A percentile compares a stretch with the other conserved stretches of the same genome.
Evolutionary conservation across 2,888 invertebrate species (phyloP).

Genomic region (Protonemura montana): DNA sequence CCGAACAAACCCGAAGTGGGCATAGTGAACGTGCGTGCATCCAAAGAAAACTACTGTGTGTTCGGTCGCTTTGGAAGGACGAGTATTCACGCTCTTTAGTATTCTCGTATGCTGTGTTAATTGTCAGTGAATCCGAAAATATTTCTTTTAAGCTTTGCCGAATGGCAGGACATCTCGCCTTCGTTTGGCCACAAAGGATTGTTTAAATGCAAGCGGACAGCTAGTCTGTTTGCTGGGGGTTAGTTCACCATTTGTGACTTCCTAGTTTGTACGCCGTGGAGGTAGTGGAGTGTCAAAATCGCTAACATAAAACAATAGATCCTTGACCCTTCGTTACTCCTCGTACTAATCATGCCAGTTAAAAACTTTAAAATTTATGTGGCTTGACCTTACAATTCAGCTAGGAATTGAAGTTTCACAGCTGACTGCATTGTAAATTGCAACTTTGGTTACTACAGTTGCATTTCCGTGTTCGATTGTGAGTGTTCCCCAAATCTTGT

Average conservation of each 20-base stretch:
- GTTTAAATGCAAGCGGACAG: neutral
- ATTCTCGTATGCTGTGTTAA: neutral
- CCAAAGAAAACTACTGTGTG: neutral
- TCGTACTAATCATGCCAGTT: neutral
- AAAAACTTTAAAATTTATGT: neutral
- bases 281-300: neutral
- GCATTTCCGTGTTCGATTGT: conserved; percentile 12
- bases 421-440: neutral
- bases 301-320: neutral
- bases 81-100: neutral
- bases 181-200: neutral
- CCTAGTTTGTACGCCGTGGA: neutral
- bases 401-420: neutral
- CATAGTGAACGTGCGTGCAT: neutral
- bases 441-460: neutral
- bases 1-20: neutral
- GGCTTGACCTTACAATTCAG: neutral
- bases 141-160: neutral
- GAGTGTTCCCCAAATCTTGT: neutral
- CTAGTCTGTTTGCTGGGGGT: neutral
- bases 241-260: conserved; percentile 7
- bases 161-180: neutral
- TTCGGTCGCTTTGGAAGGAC: neutral
- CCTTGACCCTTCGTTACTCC: neutral
- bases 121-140: neutral